Conservation (phyloP, 2,797 vertebrate genomes). For the Hoplostethus mediterraneus region DNA sequence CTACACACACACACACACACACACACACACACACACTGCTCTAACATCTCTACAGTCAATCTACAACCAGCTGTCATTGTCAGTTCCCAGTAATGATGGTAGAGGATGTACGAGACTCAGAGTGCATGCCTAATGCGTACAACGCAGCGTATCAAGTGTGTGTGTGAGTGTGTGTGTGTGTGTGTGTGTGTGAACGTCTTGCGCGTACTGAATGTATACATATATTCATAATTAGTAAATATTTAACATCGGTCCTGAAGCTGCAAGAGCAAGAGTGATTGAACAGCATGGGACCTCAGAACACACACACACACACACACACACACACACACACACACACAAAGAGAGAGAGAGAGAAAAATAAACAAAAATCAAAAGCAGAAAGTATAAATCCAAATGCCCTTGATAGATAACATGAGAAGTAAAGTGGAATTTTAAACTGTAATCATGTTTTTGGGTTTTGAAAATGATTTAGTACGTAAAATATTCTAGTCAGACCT, state of each 20-base stretch:
- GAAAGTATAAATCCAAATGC: not conserved
- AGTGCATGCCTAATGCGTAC: not conserved
- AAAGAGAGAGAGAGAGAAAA: too few species aligned
- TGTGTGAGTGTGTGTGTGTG: not conserved
- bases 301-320: too few species aligned
- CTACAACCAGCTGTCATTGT: not conserved
- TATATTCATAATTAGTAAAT: not conserved
- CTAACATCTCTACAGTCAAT: conserved; percentile 15
- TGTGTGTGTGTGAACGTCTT: not conserved
- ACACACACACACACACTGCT: not conserved
- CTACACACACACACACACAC: not conserved
- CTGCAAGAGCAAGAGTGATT: not conserved
- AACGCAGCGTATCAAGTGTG: not conserved
- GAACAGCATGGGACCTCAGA: not conserved
- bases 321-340: too few species aligned
- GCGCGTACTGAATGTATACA: not conserved
- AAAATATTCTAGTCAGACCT: too few species aligned
- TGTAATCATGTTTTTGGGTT: not conserved
- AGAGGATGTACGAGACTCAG: not conserved
- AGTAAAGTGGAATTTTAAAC: not conserved
- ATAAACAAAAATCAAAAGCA: not conserved
- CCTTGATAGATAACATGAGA: not conserved
- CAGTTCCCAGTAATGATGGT: not conserved
- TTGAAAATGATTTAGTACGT: too few species aligned
- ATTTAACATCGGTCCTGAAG: not conserved